Base-by-base conservation (phyloP, 1,140 invertebrate species). In the Pachyrhynchus sulphureomaculatus region DNA sequence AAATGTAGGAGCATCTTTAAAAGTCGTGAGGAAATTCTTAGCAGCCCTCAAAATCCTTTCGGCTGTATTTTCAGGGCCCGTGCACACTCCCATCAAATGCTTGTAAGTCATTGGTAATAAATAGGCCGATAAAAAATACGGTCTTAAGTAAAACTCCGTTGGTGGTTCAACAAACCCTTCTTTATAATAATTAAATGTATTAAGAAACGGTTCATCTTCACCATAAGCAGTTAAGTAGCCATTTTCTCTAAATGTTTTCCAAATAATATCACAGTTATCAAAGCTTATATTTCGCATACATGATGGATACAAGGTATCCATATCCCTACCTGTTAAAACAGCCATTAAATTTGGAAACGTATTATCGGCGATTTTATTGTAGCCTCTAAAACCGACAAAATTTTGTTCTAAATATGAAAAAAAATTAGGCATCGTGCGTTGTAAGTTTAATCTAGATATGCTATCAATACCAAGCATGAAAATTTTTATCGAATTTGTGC, bases 311-410 rank as follows among this genome's bases (percentile, higher is more conserved):
- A 81, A 75, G 60, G 78, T 76, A 18, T 21, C 42, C 41, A 52
- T 10, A 72, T 74, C 84, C 37, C 82, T 79, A 1, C 90, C 91
- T 1, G 85, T 88, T 18, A 92, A 75, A 2, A 88, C 75, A 0
- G 90, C 87, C 81, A 93, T 88, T 17, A 93, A 70, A 74, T 93
- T 93, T 0, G 90, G 89, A 71, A 89, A 92, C 0, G 89, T 92
- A 65, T 92, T 92, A 66, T 90, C 89, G 1, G 83, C 90, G 65
- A 86, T 81, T 75, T 88, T 88, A 42, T 83, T 86, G 68, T 86
- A 88, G 0, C 86, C 86, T 39, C 78, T 74, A 13, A 87, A 72
- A 18, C 78, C 76, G 9, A 83, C 63, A 72, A 82, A 86, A 24
- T 66, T 62, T 20, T 62, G 77, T 29, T 81, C 80, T 8, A 95